Base-by-base conservation (phyloP, 2,113 vertebrate species). In the Psittacula cyanocephala region DNA sequence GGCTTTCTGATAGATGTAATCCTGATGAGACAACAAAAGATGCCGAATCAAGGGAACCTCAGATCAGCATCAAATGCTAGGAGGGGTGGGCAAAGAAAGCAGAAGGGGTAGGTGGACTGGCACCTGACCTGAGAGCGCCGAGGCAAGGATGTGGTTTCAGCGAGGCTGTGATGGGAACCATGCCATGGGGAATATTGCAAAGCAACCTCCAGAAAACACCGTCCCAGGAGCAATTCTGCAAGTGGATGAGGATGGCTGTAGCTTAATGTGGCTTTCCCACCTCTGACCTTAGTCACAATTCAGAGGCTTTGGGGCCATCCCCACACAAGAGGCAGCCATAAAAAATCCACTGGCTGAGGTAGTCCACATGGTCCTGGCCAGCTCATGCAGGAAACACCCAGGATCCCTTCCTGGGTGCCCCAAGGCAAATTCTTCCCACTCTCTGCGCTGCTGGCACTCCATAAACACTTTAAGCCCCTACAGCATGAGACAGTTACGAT, bases 71-170 rank as follows among this genome's bases (percentile, higher is more conserved):
- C 39, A 46, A 81, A 52, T 16, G 25, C 60, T 78, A 75, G 59
- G 33, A 71, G 14, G 6, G 9, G 47, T 80, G 28, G 47, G 43
- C 37, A 43, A 57, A 6, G 20, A 81, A 94, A 62, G 44, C 39
- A 27, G 53, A 68, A 84, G 14, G 24, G 11, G 3, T 17, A 52
- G 46, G 33, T 37, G 57, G 76, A 41, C 50, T 39, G 44, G 43
- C 0, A 0, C 13, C 55, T 59, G 13, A 11, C 35, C 31, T 20
- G 68, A 59, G 29, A 69, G 27, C 2, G 0, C 39, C 2, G 3
- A 79, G 57, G 47, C 47, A 62, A 59, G 47, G 39, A 55, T 1
- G 1, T 28, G 59, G 37, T 71, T 60, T 88, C 44, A 59, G 41
- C 28, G n/a, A 88, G 43, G 63, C 55, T 63, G 68, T 31, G 46